A percentile compares a stretch with the other conserved stretches of the same genome.
These are phyloP conservation scores for Spodoptera litura DNA, from an alignment of 1,140 invertebrate species.

Conservation along the genomic window DNA sequence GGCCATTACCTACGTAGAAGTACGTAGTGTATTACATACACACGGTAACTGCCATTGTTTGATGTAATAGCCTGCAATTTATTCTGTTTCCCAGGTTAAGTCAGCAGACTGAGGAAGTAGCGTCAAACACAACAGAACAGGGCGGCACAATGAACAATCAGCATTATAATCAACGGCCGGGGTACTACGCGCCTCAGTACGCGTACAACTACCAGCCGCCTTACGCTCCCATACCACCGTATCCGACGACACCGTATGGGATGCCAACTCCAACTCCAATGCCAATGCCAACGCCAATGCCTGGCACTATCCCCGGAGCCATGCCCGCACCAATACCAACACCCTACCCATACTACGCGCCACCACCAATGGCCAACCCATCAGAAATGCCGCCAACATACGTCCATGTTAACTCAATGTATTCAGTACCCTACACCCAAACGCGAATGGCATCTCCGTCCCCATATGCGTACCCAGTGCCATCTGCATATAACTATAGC, in stretches of 20 bases:
- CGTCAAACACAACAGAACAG: slow-evolving; percentile 59
- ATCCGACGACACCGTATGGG: slow-evolving; percentile 64
- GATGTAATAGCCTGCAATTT: not conserved
- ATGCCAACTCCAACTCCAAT: slow-evolving; percentile 62
- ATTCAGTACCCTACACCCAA: slow-evolving; percentile 69
- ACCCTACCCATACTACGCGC: slow-evolving; percentile 64
- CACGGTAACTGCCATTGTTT: not conserved
- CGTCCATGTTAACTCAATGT: slow-evolving; percentile 63
- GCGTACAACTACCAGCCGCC: slow-evolving; percentile 67
- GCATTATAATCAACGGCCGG: slow-evolving; percentile 71
- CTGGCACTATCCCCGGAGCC: not conserved
- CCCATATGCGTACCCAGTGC: slow-evolving; percentile 65
- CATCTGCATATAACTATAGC: slow-evolving; percentile 72
- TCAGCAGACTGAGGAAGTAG: slow-evolving; percentile 76
- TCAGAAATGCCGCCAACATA: slow-evolving; percentile 61
- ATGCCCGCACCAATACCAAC: slow-evolving; percentile 57
- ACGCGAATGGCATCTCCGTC: slow-evolving; percentile 72
- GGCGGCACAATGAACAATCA: slow-evolving; percentile 76
- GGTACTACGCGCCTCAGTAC: slow-evolving; percentile 67
- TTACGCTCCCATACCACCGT: slow-evolving; percentile 62
- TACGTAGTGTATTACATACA: no score
- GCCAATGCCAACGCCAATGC: slow-evolving; percentile 45
- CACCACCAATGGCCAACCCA: slow-evolving; percentile 46
- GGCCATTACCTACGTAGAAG: no score
- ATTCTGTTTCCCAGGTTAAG: slow-evolving; percentile 72